A percentile compares a stretch with the other conserved stretches of the same genome.
These are phyloP conservation scores for Pherbina coryleti DNA, from an alignment of 2,888 invertebrate species.

Conservation along the genomic window DNA sequence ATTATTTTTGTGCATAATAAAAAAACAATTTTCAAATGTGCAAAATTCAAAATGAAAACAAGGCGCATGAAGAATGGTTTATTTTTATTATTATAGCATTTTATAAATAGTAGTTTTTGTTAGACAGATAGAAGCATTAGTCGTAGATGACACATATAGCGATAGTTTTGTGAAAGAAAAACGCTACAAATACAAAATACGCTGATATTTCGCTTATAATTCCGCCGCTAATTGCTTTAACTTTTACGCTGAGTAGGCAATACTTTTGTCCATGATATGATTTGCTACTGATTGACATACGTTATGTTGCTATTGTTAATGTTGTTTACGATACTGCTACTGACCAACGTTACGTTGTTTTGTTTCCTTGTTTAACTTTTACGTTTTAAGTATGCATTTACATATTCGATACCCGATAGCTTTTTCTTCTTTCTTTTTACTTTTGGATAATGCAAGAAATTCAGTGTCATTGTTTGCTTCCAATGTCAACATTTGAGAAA, in stretches of 20 bases:
- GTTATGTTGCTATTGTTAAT: slow-evolving; percentile 2
- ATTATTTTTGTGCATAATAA: slow-evolving; percentile 7
- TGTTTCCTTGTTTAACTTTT: slow-evolving; percentile 40
- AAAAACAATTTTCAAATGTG: background rate
- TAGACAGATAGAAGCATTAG: slow-evolving; percentile 45
- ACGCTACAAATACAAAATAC: slow-evolving; percentile 39
- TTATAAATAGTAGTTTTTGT: slow-evolving; percentile 35
- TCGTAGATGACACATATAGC: slow-evolving; percentile 45
- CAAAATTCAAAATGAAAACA: slow-evolving; percentile 15
- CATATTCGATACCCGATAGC: background rate
- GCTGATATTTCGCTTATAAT: background rate
- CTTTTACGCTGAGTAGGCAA: background rate
- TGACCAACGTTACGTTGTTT: slow-evolving; percentile 8
- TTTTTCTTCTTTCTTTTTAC: slow-evolving; percentile 25
- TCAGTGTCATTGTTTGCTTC: slow-evolving; percentile 27
- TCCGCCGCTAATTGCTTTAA: background rate
- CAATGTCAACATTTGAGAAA: slow-evolving; percentile 13
- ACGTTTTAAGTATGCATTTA: background rate
- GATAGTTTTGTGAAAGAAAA: slow-evolving; percentile 16
- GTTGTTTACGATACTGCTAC: slow-evolving; percentile 37
- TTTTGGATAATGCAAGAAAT: slow-evolving; percentile 23
- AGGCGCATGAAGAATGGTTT: slow-evolving; percentile 35
- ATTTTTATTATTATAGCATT: slow-evolving; percentile 16
- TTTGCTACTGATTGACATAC: background rate
- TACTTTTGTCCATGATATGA: background rate